Base-by-base conservation (phyloP, 2,113 vertebrate genomes). In the Pavo muticus region DNA sequence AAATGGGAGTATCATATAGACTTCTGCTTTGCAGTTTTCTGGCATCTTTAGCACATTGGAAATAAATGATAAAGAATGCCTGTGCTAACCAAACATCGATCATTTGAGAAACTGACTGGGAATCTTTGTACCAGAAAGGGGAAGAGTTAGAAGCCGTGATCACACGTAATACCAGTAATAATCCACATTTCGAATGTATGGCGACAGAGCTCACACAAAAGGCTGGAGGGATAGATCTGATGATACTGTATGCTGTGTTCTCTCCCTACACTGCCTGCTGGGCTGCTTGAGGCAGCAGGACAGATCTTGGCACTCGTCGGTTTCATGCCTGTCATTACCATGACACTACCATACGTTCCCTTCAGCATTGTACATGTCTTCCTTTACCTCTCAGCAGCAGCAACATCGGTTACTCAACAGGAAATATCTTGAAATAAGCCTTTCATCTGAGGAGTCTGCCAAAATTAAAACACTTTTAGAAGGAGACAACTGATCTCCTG, bases 401-500 rank as follows among this genome's bases (percentile, higher is more conserved):
- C 87, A 85, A 60, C 90, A 81, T 60, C 82, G 61, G 50, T 87
- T 91, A 94, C 78, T 91, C 94, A 90, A 87, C 78, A 90, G 94
- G 84, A 90, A 89, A 94, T 3, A 6, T 91, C 95, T 97, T 16
- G 37, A 97, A 97, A 96, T 81, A 96, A 96, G 87, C 60, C 54
- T 39, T 91, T 87, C 74, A 69, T 88, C 88, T 87, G 79, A 96
- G 76, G n/a, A 95, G 86, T 88, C 89, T 95, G 92, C 89, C 94
- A 95, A 96, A 96, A 88, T 7, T 50, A 86, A 95, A 95, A 93
- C 93, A 54, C 56, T 95, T 94, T 96, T 95, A 94, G 94, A 96
- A 94, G 94, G 64, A 96, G 93, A 94, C 73, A 97, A 95, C 79
- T 93, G 91, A 92, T 94, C 86, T 96, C 88, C 91, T 88, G 94